Evolutionary conservation across 2,113 vertebrate genomes (phyloP), one percentile per base, ranked within the genome.

Genomic region (western clawed frog (Xenopus tropicalis)): DNA sequence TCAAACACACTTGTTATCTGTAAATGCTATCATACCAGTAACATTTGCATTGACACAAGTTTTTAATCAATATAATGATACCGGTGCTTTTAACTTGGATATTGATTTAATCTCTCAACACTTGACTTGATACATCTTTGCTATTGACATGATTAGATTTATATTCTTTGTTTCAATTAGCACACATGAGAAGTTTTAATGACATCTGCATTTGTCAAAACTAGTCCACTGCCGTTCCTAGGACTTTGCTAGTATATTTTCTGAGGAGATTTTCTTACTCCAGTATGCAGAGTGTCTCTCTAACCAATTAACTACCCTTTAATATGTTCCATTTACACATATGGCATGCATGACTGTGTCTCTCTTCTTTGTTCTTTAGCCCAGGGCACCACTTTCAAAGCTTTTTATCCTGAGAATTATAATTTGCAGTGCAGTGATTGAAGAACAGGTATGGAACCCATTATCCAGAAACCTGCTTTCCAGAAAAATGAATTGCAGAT

Each of bases 41-140:
- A 74, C 56, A 67, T 67, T 74, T 52, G 43, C 22, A 66, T 68
- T 37, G 24, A 68, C 61, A 61, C 67, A 52, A 68, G 23, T 58
- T 74, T 51, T 68, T 68, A 57, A 74, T 74, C 72, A 74, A 74
- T 74, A 51, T 61, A 74, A 51, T 74, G 59, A 74, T 67, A 74
- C 57, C 61, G 56, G 20, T 74, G 43, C 64, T 67, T 59, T 68
- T 67, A 74, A 61, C 52, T 61, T 61, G 20, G 43, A 61, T 68
- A 74, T 74, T 68, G 65, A 74, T 68, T 61, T 64, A 5, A 61
- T 14, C 42, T 68, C 44, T 66, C 73, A 67, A 67, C 64, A 68
- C 73, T 69, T 68, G 58, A 62, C 65, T 75, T 75, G 66, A 62
- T 69, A 75, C 66, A 69, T 75, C 46, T 69, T 69, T 61, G 61